phyloP scores from a whole-genome alignment of 2,113 vertebrate species.

The Porphyrio hochstetteri region DNA sequence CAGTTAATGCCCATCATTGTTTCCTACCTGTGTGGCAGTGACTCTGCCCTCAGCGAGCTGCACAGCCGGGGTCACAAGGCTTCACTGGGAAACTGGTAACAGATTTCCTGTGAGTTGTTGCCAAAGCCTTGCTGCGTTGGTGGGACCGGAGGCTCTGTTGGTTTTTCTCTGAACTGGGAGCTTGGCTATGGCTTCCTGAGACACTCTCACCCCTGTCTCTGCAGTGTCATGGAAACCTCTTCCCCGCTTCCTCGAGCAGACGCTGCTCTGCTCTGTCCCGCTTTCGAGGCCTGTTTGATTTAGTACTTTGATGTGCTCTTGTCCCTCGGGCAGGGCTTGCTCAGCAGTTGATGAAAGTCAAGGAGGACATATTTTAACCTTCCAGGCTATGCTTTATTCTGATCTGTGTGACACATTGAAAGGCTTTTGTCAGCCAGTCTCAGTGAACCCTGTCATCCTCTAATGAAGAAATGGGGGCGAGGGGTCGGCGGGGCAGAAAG shows the following conservation, averaged over 20 bases:
- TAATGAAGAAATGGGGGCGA: not conserved
- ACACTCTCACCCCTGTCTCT: not conserved
- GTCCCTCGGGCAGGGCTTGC: constrained; percentile 11
- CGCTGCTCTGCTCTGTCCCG: not conserved
- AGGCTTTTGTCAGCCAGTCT: not conserved
- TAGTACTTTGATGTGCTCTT: constrained; percentile 1
- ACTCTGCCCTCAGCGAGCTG: not conserved
- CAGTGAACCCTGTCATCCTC: not conserved
- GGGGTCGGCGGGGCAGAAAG: not conserved
- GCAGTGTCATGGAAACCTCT: not conserved
- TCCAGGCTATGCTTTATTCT: not conserved
- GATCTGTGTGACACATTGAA: not conserved
- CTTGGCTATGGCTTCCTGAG: not conserved
- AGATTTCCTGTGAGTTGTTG: not conserved
- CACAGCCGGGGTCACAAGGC: too few species aligned
- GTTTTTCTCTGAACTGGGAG: not conserved
- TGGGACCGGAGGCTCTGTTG: not conserved
- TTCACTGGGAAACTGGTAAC: accelerated
- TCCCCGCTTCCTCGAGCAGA: not conserved
- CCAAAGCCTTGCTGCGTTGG: not conserved
- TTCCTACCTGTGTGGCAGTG: accelerated
- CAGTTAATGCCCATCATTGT: accelerated
- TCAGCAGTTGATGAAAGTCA: constrained; percentile 7
- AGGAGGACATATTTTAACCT: not conserved
- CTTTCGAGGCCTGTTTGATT: not conserved